These are phyloP conservation scores for Pecten maximus DNA, from an alignment of 2,888 invertebrate genomes.

Conservation along the genomic window DNA sequence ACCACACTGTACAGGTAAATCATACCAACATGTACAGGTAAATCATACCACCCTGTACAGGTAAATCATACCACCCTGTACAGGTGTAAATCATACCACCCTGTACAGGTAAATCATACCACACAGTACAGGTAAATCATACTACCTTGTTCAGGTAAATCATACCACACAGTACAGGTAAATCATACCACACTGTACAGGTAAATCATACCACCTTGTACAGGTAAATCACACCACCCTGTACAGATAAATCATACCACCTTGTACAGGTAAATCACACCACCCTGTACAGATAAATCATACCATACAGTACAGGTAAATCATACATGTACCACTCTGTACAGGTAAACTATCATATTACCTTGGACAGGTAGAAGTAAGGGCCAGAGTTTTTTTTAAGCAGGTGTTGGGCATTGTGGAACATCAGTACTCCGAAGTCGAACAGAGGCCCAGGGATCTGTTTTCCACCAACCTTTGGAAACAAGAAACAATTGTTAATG, in stretches of 20 bases:
- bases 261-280: too few relatives aligned
- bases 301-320: not conserved
- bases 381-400: constrained; percentile 86
- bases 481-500: too few relatives aligned
- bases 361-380: constrained; percentile 88
- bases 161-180: not conserved
- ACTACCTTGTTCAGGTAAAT: not conserved
- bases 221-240: too few relatives aligned
- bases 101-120: too few relatives aligned
- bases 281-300: too few relatives aligned
- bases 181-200: not conserved
- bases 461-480: constrained; percentile 63
- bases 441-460: constrained; percentile 86
- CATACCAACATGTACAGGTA: too few relatives aligned
- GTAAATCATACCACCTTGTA: not conserved
- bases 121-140: not conserved
- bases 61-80: too few relatives aligned
- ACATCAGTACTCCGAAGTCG: constrained; percentile 88
- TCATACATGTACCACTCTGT: too few relatives aligned
- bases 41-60: too few relatives aligned
- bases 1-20: too few relatives aligned
- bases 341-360: constrained; percentile 36
- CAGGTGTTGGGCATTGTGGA: constrained; percentile 86
- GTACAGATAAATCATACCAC: too few relatives aligned
- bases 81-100: too few relatives aligned